A percentile compares a stretch with the other conserved stretches of the same genome.
phyloP scores from a whole-genome alignment of 2,113 vertebrate species.

The Semicossyphus pulcher region DNA sequence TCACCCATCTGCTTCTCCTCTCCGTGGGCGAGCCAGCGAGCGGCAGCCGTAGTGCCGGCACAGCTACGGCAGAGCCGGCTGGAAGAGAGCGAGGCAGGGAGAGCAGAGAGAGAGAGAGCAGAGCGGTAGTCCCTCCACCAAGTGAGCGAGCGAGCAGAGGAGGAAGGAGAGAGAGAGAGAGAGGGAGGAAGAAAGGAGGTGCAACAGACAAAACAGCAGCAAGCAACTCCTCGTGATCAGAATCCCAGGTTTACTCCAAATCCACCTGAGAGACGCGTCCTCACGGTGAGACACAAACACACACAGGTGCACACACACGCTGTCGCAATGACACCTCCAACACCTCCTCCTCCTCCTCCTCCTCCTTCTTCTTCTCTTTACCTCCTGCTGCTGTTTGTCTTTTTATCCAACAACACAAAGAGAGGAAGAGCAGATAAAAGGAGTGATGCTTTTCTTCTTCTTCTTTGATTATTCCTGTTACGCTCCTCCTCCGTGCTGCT shows the following conservation, averaged over 20 bases:
- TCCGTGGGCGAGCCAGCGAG: conserved; percentile 18
- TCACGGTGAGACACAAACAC: conserved; percentile 4
- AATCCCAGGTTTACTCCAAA: conserved; percentile 49
- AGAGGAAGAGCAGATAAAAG: neutral
- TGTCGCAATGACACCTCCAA: conserved; percentile 60
- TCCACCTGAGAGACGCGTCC: conserved; percentile 30
- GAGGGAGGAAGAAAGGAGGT: neutral
- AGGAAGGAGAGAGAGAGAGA: neutral
- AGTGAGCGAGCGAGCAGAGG: conserved; percentile 7
- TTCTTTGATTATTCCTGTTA: conserved; percentile 2
- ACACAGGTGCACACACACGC: neutral
- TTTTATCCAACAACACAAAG: conserved; percentile 25
- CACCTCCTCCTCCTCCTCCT: conserved; percentile 20
- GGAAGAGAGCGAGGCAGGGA: neutral
- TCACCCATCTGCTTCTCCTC: conserved; percentile 50
- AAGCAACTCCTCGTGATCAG: conserved; percentile 34
- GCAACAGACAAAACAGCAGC: conserved; percentile 44
- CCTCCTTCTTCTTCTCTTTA: neutral
- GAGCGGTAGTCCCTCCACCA: conserved; percentile 20
- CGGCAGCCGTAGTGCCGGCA: conserved; percentile 11
- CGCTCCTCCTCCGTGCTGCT: conserved; percentile 1
- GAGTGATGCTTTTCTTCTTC: neutral
- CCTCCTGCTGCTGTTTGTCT: conserved; percentile 19
- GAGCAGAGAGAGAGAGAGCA: neutral
- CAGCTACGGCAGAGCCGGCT: conserved; percentile 16